Conservation (phyloP, 2,113 vertebrate species). For the Misgurnus mizolepis region DNA sequence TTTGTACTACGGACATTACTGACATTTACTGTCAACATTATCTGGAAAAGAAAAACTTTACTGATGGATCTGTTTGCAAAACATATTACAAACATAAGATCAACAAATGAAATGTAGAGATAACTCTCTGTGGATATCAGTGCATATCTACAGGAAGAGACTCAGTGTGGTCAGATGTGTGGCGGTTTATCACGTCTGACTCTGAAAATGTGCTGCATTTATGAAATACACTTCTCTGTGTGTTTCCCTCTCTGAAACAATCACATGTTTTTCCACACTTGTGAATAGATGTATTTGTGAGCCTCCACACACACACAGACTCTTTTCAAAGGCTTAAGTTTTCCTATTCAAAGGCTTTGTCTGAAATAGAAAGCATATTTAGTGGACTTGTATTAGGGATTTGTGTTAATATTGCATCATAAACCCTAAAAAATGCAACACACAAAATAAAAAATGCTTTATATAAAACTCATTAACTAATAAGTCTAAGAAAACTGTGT, state of each 20-base stretch:
- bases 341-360: slow-evolving; percentile 42
- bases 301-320: not conserved
- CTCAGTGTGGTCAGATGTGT: not conserved
- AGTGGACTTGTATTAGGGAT: not conserved
- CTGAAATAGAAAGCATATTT: slow-evolving; percentile 31
- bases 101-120: too few relatives aligned
- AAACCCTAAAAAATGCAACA: not conserved
- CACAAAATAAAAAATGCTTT: not conserved
- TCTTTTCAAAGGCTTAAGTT: not conserved
- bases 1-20: too few relatives aligned
- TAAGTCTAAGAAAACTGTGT: not conserved
- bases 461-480: too few relatives aligned
- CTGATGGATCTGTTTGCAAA: not conserved
- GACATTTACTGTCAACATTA: too few relatives aligned
- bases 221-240: slow-evolving; percentile 30
- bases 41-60: not conserved
- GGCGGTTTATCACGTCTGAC: not conserved
- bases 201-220: slow-evolving; percentile 13
- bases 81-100: too few relatives aligned
- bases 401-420: not conserved
- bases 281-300: slow-evolving; percentile 51
- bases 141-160: too few relatives aligned
- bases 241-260: slow-evolving; percentile 48
- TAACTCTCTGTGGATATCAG: too few relatives aligned
- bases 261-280: slow-evolving; percentile 62